Percentiles rank a stretch among this genome's conserved stretches.
phyloP scores from a whole-genome alignment of 1,140 invertebrate genomes.

The Dendroctonus valens region DNA sequence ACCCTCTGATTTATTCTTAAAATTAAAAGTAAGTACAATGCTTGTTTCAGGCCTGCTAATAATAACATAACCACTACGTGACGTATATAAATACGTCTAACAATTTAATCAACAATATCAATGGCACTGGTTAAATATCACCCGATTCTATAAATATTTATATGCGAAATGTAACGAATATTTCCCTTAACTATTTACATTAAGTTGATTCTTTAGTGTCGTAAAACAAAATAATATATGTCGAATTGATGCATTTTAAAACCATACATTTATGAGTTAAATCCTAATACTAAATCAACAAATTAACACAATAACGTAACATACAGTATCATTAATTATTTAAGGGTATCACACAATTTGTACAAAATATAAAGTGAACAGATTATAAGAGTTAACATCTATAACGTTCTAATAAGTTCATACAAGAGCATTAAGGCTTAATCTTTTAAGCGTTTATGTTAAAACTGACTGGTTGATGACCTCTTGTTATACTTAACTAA shows the following conservation, averaged over 20 bases:
- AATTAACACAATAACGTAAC: constrained; percentile 25
- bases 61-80: constrained; percentile 49
- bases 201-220: constrained; percentile 35
- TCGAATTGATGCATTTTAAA: constrained; percentile 7
- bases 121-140: constrained; percentile 54
- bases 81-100: constrained; percentile 47
- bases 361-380: constrained; percentile 22
- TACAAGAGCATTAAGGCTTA: too few relatives aligned
- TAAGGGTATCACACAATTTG: constrained; percentile 33
- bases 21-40: constrained; percentile 47
- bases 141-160: constrained; percentile 52
- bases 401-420: too few relatives aligned
- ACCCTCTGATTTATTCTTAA: constrained; percentile 52
- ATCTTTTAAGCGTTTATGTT: too few relatives aligned
- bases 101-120: constrained; percentile 53
- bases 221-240: constrained; percentile 3
- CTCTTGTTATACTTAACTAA: too few relatives aligned
- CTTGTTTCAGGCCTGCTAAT: constrained; percentile 48
- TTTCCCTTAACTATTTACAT: constrained; percentile 44
- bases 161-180: constrained; percentile 43
- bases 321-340: constrained; percentile 14
- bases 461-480: too few relatives aligned
- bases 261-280: constrained; percentile 18
- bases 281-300: constrained; percentile 33
- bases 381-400: too few relatives aligned